Conservation (phyloP, 2,797 vertebrate species). For the Melanotaenia maccullochi region DNA sequence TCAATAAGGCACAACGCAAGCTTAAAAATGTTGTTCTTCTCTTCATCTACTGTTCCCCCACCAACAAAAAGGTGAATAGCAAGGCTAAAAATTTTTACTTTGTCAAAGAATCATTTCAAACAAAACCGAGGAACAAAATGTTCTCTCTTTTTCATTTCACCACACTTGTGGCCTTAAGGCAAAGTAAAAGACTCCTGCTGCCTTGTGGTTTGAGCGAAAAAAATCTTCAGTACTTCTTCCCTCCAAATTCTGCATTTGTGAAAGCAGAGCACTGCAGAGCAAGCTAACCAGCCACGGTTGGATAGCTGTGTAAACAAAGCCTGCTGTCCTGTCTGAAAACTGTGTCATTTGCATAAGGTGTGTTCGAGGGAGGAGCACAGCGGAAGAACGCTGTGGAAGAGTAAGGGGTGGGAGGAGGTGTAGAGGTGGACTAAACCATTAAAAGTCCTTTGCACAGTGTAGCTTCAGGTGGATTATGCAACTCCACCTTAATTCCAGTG, state of each 20-base stretch:
- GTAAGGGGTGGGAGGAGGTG: conserved; percentile 62
- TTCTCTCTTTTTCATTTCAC: conserved; percentile 61
- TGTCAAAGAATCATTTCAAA: conserved; percentile 60
- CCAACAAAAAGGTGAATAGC: conserved; percentile 39
- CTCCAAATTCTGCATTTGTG: conserved; percentile 63
- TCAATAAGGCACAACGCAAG: conserved; percentile 40
- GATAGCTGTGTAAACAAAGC: conserved; percentile 85
- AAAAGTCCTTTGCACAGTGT: conserved; percentile 66
- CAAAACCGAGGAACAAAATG: conserved; percentile 66
- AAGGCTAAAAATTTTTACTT: conserved; percentile 3
- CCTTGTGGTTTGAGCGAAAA: conserved; percentile 40
- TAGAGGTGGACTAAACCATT: conserved; percentile 82
- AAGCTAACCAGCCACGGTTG: conserved; percentile 69
- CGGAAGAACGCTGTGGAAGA: conserved; percentile 56
- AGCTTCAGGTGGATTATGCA: conserved; percentile 70
- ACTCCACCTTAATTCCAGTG: conserved; percentile 69
- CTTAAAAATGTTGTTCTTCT: conserved; percentile 47
- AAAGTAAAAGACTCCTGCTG: conserved; percentile 50
- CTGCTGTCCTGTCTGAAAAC: conserved; percentile 78
- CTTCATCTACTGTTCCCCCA: conserved; percentile 49
- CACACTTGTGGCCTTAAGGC: conserved; percentile 40
- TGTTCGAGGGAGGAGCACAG: conserved; percentile 80
- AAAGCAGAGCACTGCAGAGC: conserved; percentile 59
- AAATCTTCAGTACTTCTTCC: conserved; percentile 60
- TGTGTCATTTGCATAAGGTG: conserved; percentile 87